Conservation (phyloP, 2,113 vertebrate genomes). For the Cavia porcellus region DNA sequence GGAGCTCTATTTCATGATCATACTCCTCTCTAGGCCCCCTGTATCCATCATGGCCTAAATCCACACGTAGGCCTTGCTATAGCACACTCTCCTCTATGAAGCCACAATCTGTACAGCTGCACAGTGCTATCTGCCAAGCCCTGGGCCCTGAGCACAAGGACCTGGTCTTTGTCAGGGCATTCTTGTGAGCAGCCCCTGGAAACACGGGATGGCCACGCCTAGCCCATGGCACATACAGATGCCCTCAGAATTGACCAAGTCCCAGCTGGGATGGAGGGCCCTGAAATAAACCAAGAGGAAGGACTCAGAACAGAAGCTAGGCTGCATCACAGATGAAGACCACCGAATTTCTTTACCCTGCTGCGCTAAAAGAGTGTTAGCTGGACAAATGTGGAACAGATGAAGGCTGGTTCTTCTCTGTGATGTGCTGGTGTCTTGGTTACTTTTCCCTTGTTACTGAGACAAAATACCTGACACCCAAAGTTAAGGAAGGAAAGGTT, state of each 20-base stretch:
- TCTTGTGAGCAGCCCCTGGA: too few relatives aligned
- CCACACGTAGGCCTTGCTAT: not conserved
- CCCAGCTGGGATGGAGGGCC: not conserved
- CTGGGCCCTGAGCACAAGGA: not conserved
- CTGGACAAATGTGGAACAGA: not conserved
- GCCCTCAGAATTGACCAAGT: not conserved
- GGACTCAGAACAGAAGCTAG: not conserved
- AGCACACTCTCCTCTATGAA: fast-evolving
- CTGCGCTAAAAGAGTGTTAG: not conserved
- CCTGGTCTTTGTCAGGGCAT: not conserved
- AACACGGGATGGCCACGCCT: not conserved
- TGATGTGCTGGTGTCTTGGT: not conserved
- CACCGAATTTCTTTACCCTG: not conserved
- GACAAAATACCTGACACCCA: too few relatives aligned
- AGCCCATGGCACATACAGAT: not conserved
- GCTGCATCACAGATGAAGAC: not conserved
- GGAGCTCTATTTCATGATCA: not conserved
- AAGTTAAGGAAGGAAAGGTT: too few relatives aligned
- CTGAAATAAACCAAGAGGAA: not conserved
- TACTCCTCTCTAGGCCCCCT: not conserved
- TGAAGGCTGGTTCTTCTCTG: not conserved
- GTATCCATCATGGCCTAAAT: not conserved
- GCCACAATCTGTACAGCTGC: fast-evolving
- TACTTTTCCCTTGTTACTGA: too few relatives aligned
- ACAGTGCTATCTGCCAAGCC: too few relatives aligned